A percentile compares a stretch with the other conserved stretches of the same genome.
Evolutionary conservation across 2,113 vertebrate genomes (phyloP).

Genomic region (Heterocephalus glaber): DNA sequence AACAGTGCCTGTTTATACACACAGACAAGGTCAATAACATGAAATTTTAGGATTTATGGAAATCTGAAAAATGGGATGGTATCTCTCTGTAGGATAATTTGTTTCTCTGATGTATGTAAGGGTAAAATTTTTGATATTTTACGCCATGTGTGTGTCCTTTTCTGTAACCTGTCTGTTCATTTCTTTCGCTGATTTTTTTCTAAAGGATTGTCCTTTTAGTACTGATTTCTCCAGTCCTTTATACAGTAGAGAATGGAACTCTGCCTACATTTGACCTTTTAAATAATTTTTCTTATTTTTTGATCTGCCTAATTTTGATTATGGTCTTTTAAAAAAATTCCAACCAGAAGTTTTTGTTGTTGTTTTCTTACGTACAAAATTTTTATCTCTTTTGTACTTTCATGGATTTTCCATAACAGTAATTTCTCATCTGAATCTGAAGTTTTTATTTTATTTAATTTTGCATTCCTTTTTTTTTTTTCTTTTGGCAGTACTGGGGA

Average conservation of each 20-base stretch:
- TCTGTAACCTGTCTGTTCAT: neutral
- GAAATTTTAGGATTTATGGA: neutral
- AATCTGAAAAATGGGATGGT: neutral
- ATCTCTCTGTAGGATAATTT: neutral
- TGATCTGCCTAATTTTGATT: slow-evolving; percentile 1
- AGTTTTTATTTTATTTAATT: neutral
- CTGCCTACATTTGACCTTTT: neutral
- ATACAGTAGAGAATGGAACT: neutral
- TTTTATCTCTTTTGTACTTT: neutral
- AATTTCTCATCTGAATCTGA: neutral
- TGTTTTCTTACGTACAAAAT: neutral
- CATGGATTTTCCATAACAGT: neutral
- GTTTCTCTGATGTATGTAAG: neutral
- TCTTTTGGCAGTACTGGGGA: neutral
- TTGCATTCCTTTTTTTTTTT: neutral
- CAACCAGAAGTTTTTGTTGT: neutral
- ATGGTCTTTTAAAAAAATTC: neutral
- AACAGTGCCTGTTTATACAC: neutral
- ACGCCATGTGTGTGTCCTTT: neutral
- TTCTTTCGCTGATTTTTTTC: neutral
- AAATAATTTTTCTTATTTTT: neutral
- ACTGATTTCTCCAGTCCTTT: neutral
- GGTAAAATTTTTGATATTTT: neutral
- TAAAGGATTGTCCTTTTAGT: neutral
- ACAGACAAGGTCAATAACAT: neutral